phyloP scores from a whole-genome alignment of 2,888 invertebrate species.

The Andrena fulva region DNA sequence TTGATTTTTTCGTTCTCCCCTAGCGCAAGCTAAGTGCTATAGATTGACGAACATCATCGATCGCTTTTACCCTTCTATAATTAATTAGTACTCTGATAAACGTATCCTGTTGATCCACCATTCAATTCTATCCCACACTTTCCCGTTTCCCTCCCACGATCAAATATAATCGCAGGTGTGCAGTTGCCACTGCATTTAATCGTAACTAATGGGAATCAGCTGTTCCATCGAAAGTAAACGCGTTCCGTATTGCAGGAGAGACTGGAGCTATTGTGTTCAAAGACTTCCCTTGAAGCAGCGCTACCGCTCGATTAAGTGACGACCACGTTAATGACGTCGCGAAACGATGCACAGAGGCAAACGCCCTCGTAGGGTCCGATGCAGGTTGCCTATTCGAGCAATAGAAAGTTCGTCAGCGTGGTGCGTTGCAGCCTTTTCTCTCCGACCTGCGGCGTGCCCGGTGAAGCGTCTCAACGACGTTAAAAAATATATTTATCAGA shows the following conservation, averaged over 20 bases:
- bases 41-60: neutral
- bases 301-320: neutral
- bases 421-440: slow-evolving; percentile 13
- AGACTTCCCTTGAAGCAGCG: neutral
- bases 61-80: neutral
- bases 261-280: neutral
- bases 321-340: neutral
- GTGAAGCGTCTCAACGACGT: slow-evolving; percentile 9
- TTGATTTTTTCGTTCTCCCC: neutral
- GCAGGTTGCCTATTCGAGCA: neutral
- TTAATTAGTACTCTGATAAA: slow-evolving; percentile 3
- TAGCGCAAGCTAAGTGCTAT: neutral
- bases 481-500: slow-evolving; percentile 38
- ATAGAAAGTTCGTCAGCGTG: slow-evolving; percentile 35
- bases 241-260: neutral
- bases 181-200: neutral
- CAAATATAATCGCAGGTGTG: neutral
- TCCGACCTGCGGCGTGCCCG: slow-evolving; percentile 2
- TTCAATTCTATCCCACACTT: neutral
- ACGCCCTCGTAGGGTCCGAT: neutral
- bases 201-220: neutral
- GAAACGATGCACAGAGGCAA: neutral
- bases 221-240: slow-evolving; percentile 1
- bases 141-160: slow-evolving; percentile 1
- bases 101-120: neutral